Evolutionary conservation across 2,113 vertebrate genomes (phyloP).

Genomic region (Lasiurus cinereus): DNA sequence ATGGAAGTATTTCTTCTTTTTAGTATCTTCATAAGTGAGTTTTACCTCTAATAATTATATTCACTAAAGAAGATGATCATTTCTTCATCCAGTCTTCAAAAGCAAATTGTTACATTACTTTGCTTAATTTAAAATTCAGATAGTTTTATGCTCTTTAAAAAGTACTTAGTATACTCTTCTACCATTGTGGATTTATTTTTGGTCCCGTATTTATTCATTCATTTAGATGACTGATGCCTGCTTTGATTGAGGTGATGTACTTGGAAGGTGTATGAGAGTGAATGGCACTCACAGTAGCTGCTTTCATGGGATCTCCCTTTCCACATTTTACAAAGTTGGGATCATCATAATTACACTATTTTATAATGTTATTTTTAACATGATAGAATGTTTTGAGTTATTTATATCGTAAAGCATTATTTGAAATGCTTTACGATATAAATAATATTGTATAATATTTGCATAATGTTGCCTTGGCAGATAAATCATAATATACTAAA

Average conservation of each 20-base stretch:
- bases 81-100: background rate
- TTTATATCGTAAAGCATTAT: background rate
- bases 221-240: background rate
- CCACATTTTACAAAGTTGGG: background rate
- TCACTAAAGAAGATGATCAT: background rate
- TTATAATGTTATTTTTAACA: background rate
- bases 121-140: background rate
- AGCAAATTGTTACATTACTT: background rate
- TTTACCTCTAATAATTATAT: background rate
- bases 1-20: background rate
- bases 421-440: too few relatives aligned
- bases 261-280: background rate
- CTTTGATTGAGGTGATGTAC: background rate
- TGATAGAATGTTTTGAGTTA: background rate
- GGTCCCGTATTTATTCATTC: background rate
- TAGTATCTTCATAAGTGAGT: background rate
- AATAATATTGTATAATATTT: background rate
- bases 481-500: background rate
- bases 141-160: constrained; percentile 13
- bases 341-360: background rate
- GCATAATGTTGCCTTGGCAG: background rate
- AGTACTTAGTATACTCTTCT: background rate
- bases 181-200: background rate
- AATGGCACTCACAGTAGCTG: background rate
- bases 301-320: background rate